A percentile compares a stretch with the other conserved stretches of the same genome.
phyloP scores from a whole-genome alignment of 2,113 vertebrate genomes.

The Regulus satrapa region DNA sequence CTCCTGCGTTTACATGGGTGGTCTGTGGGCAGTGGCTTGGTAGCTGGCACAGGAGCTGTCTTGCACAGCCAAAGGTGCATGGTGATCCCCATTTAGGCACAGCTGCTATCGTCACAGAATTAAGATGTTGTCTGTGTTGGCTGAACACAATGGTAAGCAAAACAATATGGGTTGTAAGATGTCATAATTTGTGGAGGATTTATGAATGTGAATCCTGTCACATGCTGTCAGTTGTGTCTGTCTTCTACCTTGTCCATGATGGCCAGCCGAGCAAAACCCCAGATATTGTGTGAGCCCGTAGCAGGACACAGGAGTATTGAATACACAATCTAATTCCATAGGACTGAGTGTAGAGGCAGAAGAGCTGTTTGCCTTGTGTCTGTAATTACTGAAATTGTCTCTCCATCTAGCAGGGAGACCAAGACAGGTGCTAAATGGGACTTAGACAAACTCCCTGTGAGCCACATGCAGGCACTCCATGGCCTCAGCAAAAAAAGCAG shows the following conservation, averaged over 20 bases:
- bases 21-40: background rate
- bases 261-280: background rate
- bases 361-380: background rate
- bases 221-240: background rate
- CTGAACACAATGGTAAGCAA: background rate
- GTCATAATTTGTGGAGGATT: background rate
- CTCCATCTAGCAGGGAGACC: background rate
- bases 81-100: background rate
- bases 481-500: background rate
- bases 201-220: background rate
- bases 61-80: background rate
- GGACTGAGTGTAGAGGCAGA: background rate
- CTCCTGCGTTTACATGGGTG: background rate
- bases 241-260: background rate
- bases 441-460: background rate
- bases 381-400: background rate
- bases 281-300: no score
- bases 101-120: background rate
- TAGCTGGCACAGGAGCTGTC: background rate
- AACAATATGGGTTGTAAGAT: background rate
- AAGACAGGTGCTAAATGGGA: background rate
- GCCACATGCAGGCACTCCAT: accelerated
- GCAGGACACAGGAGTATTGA: background rate
- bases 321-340: background rate
- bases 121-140: background rate